Conservation (phyloP, 92 coral and sea anemone genomes). For the Metridium senile region DNA sequence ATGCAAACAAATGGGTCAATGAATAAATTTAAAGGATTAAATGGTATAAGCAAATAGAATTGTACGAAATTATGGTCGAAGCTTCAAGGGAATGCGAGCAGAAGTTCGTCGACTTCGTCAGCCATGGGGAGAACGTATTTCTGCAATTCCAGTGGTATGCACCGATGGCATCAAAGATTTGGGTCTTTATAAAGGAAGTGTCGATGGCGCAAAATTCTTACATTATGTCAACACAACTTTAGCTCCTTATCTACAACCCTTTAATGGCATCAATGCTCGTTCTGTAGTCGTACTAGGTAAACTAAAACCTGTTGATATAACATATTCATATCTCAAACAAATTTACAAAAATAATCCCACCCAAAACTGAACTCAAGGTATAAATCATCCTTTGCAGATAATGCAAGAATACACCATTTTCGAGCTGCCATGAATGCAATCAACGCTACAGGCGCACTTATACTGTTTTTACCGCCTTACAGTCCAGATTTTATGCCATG, state of each 20-base stretch:
- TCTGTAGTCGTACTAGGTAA: conserved; percentile 37
- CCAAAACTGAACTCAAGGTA: too few relatives aligned
- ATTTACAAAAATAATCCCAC: too few relatives aligned
- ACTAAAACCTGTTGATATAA: too few relatives aligned
- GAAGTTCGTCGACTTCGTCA: neutral
- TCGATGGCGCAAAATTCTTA: conserved; percentile 8
- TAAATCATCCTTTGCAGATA: conserved; percentile 52
- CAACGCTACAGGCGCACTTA: conserved; percentile 41
- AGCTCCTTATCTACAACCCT: conserved; percentile 19
- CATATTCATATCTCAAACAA: too few relatives aligned
- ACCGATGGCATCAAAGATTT: conserved; percentile 22
- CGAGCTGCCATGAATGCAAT: conserved; percentile 34
- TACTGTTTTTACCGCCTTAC: conserved; percentile 48
- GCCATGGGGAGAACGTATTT: conserved; percentile 21
- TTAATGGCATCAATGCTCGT: conserved; percentile 31
- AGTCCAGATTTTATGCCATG: conserved; percentile 57
- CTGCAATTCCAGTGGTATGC: conserved; percentile 34
- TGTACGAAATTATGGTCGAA: conserved; percentile 16
- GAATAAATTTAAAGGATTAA: too few relatives aligned
- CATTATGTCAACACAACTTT: conserved; percentile 23
- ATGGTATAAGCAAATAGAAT: conserved; percentile 35
- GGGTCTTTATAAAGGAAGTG: conserved; percentile 27
- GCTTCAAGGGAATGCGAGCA: conserved; percentile 14
- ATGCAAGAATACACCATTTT: conserved; percentile 51
- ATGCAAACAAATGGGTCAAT: too few relatives aligned